Conservation (phyloP, 1,140 invertebrate genomes). For the Sminthurinus signatus region DNA sequence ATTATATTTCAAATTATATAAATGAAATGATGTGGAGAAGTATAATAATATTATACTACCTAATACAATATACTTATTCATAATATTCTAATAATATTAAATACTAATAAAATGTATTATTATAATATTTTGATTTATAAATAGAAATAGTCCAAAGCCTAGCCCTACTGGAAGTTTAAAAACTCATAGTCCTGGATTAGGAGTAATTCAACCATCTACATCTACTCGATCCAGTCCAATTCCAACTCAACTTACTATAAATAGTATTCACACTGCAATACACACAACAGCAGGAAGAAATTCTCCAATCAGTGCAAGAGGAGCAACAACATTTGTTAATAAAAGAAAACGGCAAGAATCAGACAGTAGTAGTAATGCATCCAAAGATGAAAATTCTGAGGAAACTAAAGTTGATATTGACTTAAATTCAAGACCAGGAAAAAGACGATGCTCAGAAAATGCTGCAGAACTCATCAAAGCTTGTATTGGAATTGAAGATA, state of each 20-base stretch:
- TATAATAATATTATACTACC: too few species aligned
- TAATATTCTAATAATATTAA: too few species aligned
- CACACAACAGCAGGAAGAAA: not conserved
- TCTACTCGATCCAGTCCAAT: constrained; percentile 29
- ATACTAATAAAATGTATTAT: too few species aligned
- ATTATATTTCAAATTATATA: too few species aligned
- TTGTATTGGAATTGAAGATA: constrained; percentile 59
- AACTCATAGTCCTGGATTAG: constrained; percentile 28
- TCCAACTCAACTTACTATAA: constrained; percentile 8
- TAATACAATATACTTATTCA: too few species aligned
- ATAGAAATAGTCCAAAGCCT: constrained; percentile 40
- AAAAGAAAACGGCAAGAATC: constrained; percentile 70
- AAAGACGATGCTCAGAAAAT: constrained; percentile 61
- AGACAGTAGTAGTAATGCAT: constrained; percentile 57
- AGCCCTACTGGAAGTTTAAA: constrained; percentile 39
- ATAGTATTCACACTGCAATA: not conserved
- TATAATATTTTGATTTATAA: too few species aligned
- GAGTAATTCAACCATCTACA: constrained; percentile 5
- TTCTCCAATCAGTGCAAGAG: constrained; percentile 1
- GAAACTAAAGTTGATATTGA: constrained; percentile 35
- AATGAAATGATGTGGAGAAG: too few species aligned
- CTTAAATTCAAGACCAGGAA: constrained; percentile 52
- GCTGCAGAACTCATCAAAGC: constrained; percentile 60
- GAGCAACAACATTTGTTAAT: constrained; percentile 24
- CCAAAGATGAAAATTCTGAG: constrained; percentile 41